Percentiles rank a stretch among this genome's conserved stretches.
These are phyloP conservation scores for Teleogryllus oceanicus DNA, from an alignment of 2,888 invertebrate species.

Conservation along the genomic window DNA sequence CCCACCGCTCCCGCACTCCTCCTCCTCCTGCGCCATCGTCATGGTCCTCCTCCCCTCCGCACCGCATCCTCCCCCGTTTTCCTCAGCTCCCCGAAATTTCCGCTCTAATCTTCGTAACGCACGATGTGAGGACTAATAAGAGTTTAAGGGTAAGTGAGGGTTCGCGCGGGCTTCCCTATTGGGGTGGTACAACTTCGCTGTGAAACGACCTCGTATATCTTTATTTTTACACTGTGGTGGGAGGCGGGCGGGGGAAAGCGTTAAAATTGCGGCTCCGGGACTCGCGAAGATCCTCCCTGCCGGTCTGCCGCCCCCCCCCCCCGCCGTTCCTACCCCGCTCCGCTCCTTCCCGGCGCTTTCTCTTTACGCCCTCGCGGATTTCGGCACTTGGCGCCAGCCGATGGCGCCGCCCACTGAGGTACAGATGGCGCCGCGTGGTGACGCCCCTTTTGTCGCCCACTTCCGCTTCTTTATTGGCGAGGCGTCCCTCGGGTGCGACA, in stretches of 20 bases:
- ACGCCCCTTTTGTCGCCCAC: too few species aligned
- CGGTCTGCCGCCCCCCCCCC: too few species aligned
- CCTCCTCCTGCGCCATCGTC: neutral
- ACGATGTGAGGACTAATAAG: conserved; percentile 6
- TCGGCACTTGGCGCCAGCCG: neutral
- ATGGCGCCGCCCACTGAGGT: too few species aligned
- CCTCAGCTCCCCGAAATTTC: neutral
- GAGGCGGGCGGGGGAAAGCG: neutral
- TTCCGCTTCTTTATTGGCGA: too few species aligned
- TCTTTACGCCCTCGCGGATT: conserved; percentile 5
- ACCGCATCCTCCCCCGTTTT: too few species aligned
- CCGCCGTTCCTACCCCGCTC: too few species aligned
- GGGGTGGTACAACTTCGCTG: conserved; percentile 1
- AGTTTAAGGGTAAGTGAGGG: neutral
- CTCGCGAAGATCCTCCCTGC: neutral
- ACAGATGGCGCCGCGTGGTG: too few species aligned
- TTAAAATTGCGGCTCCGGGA: neutral
- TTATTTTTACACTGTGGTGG: neutral
- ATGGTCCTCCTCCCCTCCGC: neutral
- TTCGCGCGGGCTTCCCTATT: neutral
- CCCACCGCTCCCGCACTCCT: neutral
- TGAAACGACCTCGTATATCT: conserved; percentile 6
- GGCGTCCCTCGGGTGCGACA: too few species aligned
- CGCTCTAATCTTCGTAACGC: neutral
- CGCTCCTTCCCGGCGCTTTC: neutral